Evolutionary conservation across 2,113 vertebrate genomes (phyloP).

Genomic region (Grantiella picta): DNA sequence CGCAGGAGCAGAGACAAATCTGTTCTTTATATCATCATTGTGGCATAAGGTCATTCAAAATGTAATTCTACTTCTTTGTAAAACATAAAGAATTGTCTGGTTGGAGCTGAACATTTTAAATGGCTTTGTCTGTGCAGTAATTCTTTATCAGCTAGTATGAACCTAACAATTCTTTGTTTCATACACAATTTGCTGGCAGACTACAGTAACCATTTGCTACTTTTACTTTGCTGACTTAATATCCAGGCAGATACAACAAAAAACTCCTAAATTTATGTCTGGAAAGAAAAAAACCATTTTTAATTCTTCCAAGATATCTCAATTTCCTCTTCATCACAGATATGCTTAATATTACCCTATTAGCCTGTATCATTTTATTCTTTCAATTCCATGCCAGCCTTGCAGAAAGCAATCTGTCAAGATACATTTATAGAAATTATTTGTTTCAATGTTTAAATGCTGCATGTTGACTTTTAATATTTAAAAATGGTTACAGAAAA

Average conservation of each 20-base stretch:
- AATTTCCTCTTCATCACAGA: conserved; percentile 38
- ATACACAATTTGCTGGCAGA: conserved; percentile 32
- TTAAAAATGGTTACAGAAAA: conserved; percentile 30
- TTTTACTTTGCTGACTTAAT: conserved; percentile 62
- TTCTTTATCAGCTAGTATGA: conserved; percentile 39
- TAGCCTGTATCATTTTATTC: conserved; percentile 53
- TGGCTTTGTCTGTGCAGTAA: conserved; percentile 36
- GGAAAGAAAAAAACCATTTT: conserved; percentile 31
- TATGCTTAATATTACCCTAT: conserved; percentile 42
- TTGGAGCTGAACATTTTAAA: conserved; percentile 58
- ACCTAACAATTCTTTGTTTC: conserved; percentile 65
- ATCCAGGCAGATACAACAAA: conserved; percentile 46
- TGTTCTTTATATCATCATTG: conserved; percentile 64
- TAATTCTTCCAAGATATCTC: conserved; percentile 57
- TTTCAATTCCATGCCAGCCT: conserved; percentile 40
- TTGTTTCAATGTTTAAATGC: conserved; percentile 59
- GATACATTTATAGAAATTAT: conserved; percentile 50
- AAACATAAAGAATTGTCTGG: conserved; percentile 58
- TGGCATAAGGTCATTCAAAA: conserved; percentile 63
- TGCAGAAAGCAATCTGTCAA: conserved; percentile 51
- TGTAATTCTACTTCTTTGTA: conserved; percentile 57
- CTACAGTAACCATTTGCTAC: conserved; percentile 51
- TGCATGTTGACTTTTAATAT: conserved; percentile 36
- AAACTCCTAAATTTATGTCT: conserved; percentile 36
- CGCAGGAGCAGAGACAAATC: conserved; percentile 56